Evolutionary conservation across 2,888 invertebrate species (phyloP), one percentile per base, ranked within the genome.

Genomic region (Acleris holmiana): DNA sequence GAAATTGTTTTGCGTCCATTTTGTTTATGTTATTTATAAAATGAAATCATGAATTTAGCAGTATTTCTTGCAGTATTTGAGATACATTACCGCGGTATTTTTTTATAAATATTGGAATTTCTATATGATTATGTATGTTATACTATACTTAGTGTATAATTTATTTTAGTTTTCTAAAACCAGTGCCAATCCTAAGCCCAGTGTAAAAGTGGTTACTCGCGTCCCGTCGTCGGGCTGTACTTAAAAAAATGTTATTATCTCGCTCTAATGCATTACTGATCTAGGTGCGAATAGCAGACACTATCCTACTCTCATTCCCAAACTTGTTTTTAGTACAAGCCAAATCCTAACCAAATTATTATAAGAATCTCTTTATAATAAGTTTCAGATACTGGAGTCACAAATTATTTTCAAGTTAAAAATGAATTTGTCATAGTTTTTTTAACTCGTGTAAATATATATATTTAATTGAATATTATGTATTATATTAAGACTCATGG

Each of bases 1-100:
- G 85, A 83, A 91, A 91, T 87, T 85, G 78, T 83, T 89, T 91
- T 91, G 88, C 91, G 91, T 91, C 91, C 91, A 90, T 87, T 82
- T 82, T 84, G 76, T 80, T 77, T 81, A 77, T 75, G 71, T 76
- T 79, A 77, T 79, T 78, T 79, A 79, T 76, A 56, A 69, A 53
- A 68, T 71, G 71, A 74, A 77, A 78, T 76, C 82, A 82, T 85
- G 85, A 85, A 85, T 86, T 76, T 78, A 86, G 74, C 90, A 91
- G 91, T 91, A 91, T 91, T 89, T 82, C 75, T 74, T 80, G 71
- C 88, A 89, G 89, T 89, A 89, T 89, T 89, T 71, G 77, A 82
- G 77, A 71, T 72, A 71, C 68, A 68, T 67, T 68, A 63, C 61
- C 62, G 64, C 61, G 68, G 66, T 54, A 68, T 66, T 67, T 69